Evolutionary conservation across 2,888 invertebrate genomes (phyloP), one percentile per base, ranked within the genome.

Genomic region (Caenorhabditis auriculariae): DNA sequence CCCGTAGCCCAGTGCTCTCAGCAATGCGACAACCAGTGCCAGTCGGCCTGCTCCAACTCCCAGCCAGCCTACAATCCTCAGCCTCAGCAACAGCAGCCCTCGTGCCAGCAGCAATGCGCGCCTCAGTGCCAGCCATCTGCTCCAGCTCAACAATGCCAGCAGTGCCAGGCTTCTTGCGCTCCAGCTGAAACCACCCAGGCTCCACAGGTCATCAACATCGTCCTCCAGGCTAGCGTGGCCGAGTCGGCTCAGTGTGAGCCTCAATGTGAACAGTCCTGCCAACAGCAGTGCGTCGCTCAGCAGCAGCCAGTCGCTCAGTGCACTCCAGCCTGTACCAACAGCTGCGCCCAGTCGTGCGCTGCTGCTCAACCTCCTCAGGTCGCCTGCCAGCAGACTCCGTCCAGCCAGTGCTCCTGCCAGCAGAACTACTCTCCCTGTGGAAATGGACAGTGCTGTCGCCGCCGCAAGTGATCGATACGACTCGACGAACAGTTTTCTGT

Each of bases 251-350:
- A 64, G 41, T 69, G 69, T 38, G 42, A 50, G 28, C 63, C 60
- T 29, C 67, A 67, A 45, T 69, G 69, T 49, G 61, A 69, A 48
- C 53, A 58, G 35, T 47, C 61, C 15, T 69, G 69, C 59, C 54
- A 56, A 21, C 62, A 65, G 43, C 66, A 69, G 42, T 69, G 65
- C 26, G 62, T 63, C 38, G 59, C 60, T 28, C 69, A 69, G 51
- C 63, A 66, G 23, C 66, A 69, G 57, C 66, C 69, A 46, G 47
- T 51, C 17, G 57, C 62, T 27, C 57, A 61, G 44, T 69, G 69
- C 46, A 42, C 53, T 43, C 64, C 66, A 47, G 64, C 69, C n/a
- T 69, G 69, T 50, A 42, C 54, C 12, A 54, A 60, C 29, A 56
- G 52, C 37, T 69, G 69, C 55, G 28, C 38, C 32, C 47, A 51